phyloP scores from a whole-genome alignment of 2,113 vertebrate species.

The Xiphias gladius region DNA sequence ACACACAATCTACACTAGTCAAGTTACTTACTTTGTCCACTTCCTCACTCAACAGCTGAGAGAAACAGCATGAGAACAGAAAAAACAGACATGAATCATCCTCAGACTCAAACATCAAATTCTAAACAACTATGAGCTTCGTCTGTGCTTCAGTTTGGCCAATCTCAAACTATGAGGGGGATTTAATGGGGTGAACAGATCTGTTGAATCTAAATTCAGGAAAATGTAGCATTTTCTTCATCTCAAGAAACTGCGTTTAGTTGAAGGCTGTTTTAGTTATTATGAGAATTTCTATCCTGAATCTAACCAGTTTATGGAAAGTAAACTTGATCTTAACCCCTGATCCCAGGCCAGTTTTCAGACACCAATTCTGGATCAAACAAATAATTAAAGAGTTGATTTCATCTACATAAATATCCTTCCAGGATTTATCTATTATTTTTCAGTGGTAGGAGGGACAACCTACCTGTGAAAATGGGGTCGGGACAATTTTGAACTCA shows the following conservation, averaged over 20 bases:
- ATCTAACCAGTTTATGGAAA: not conserved
- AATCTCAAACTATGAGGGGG: not conserved
- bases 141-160: not conserved
- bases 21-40: slow-evolving; percentile 93
- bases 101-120: not conserved
- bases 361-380: no score
- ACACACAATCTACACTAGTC: not conserved
- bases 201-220: slow-evolving; percentile 1
- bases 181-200: no score
- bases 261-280: not conserved
- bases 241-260: not conserved
- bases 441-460: no score
- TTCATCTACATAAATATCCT: no score
- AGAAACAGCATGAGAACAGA: slow-evolving; percentile 81
- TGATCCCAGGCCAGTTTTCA: not conserved
- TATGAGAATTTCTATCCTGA: not conserved
- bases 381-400: no score
- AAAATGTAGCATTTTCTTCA: not conserved
- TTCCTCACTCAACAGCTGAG: slow-evolving; percentile 96
- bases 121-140: not conserved
- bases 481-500: no score
- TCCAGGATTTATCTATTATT: no score
- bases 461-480: no score
- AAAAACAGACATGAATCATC: slow-evolving; percentile 73
- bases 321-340: no score